Evolutionary conservation across 2,797 vertebrate genomes (phyloP).

Genomic region (Monodelphis domestica): DNA sequence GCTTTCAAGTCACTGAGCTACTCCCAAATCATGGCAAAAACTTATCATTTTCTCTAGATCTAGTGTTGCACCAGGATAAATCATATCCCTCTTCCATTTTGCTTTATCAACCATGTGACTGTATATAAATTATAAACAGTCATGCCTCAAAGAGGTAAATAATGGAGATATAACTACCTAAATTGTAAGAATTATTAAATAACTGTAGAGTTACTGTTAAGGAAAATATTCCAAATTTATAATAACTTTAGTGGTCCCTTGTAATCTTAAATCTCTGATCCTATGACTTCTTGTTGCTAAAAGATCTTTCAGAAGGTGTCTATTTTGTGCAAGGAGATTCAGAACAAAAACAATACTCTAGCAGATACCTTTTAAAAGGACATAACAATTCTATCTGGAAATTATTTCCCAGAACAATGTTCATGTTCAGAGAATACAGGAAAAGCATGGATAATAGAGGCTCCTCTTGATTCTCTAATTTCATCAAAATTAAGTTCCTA

Average conservation of each 20-base stretch:
- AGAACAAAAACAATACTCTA: not conserved
- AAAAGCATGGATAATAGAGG: not conserved
- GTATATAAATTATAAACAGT: not conserved
- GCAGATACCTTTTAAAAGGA: not conserved
- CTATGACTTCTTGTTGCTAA: not conserved
- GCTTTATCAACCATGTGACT: accelerated
- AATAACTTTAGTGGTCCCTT: not conserved
- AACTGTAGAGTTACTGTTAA: no score
- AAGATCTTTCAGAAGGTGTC: not conserved
- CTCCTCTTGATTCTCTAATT: not conserved
- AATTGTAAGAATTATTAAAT: not conserved
- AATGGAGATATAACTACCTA: not conserved
- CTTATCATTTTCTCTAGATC: not conserved
- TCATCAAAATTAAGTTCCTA: not conserved
- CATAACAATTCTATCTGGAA: not conserved
- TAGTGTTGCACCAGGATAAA: not conserved
- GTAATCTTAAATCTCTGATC: not conserved
- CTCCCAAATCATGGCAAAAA: no score
- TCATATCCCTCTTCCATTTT: not conserved
- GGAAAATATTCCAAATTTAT: not conserved
- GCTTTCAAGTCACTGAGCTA: no score
- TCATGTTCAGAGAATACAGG: not conserved
- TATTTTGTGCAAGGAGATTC: not conserved
- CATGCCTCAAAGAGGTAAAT: not conserved
- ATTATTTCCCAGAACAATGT: not conserved